A percentile compares a stretch with the other conserved stretches of the same genome.
Evolutionary conservation across 2,113 vertebrate genomes (phyloP).

Genomic region (Prinia subflava): DNA sequence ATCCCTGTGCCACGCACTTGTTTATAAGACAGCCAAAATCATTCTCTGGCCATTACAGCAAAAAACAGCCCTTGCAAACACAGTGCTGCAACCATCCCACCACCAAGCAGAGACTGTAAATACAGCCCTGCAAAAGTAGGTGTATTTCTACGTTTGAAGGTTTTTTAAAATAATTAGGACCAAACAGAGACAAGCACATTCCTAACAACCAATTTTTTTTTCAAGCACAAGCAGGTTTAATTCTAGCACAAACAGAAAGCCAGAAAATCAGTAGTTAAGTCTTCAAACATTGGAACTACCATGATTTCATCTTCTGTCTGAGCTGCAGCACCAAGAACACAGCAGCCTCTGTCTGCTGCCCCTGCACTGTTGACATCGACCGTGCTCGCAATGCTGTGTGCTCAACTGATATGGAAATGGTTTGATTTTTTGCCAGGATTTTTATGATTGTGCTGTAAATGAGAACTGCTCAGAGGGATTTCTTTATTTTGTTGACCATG

Average conservation of each 20-base stretch:
- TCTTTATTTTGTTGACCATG: neutral
- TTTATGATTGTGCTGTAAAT: neutral
- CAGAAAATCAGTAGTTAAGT: conserved; percentile 24
- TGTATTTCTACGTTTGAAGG: neutral
- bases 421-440: neutral
- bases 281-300: neutral
- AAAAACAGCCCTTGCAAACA: neutral
- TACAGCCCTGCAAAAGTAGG: neutral
- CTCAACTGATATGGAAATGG: neutral
- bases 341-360: conserved; percentile 33
- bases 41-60: neutral
- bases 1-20: neutral
- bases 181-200: neutral
- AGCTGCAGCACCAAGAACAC: conserved; percentile 23
- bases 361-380: neutral
- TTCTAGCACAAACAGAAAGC: neutral
- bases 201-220: neutral
- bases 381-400: neutral
- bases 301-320: conserved; percentile 29
- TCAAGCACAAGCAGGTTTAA: neutral
- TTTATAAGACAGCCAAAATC: neutral
- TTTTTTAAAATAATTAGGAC: neutral
- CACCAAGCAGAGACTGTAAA: neutral
- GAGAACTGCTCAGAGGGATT: neutral
- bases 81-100: neutral